phyloP scores from a whole-genome alignment of 92 coral and sea anemone species.

The Desmophyllum pertusum region DNA sequence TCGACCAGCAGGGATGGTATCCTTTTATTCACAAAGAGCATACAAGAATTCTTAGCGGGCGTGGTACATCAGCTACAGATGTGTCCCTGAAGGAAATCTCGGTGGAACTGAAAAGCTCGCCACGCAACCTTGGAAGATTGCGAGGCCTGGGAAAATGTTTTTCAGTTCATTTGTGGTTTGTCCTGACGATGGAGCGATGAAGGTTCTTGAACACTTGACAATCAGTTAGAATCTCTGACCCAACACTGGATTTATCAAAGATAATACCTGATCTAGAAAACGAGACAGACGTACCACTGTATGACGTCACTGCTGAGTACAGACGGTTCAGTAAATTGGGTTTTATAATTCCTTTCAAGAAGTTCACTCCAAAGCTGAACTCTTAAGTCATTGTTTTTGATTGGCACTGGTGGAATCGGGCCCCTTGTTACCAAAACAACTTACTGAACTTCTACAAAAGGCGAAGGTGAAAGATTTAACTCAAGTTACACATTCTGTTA shows the following conservation, averaged over 20 bases:
- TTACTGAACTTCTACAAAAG: not conserved
- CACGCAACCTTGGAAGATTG: not conserved
- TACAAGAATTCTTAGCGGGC: slow-evolving; percentile 49
- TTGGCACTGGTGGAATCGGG: slow-evolving; percentile 5
- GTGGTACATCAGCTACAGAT: slow-evolving; percentile 18
- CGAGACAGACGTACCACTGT: not conserved
- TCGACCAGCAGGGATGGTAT: slow-evolving; percentile 28
- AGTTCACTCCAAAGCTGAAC: not conserved
- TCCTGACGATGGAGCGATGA: slow-evolving; percentile 20
- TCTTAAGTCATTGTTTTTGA: not conserved
- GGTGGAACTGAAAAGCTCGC: slow-evolving; percentile 6
- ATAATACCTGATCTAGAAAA: not conserved
- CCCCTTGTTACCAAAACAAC: not conserved
- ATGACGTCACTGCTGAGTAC: not conserved
- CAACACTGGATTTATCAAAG: slow-evolving; percentile 14
- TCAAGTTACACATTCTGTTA: not conserved
- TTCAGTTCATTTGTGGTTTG: slow-evolving; percentile 28
- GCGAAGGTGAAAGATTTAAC: not conserved
- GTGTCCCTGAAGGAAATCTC: slow-evolving; percentile 19
- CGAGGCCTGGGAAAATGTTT: not conserved
- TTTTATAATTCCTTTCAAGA: not conserved
- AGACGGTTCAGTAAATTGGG: not conserved
- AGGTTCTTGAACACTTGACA: not conserved
- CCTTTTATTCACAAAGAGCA: slow-evolving; percentile 49
- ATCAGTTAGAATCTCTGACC: not conserved